Conservation (phyloP, 2,797 vertebrate species). For the Ceryle rudis region DNA sequence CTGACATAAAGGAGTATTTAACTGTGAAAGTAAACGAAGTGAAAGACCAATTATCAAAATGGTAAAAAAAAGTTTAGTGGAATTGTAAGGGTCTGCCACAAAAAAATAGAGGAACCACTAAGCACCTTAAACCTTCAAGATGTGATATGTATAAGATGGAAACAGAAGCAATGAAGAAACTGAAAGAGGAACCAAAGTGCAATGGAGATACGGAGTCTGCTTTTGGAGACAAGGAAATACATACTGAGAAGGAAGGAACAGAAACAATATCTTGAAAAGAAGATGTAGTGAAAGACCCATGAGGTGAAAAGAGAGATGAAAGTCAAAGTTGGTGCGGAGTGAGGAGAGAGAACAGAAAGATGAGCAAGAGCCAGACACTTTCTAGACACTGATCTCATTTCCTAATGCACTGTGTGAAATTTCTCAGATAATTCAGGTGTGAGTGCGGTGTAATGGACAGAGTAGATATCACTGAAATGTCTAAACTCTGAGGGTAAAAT, state of each 20-base stretch:
- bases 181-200: not conserved
- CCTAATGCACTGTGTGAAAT: not conserved
- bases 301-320: not conserved
- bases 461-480: not conserved
- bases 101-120: not conserved
- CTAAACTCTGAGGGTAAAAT: not conserved
- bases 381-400: not conserved
- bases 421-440: not conserved
- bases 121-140: not conserved
- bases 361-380: not conserved
- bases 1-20: not conserved
- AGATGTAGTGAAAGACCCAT: not conserved
- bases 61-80: not conserved
- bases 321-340: not conserved
- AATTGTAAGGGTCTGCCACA: not conserved
- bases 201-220: fast-evolving
- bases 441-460: not conserved
- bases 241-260: not conserved
- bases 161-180: not conserved
- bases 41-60: not conserved
- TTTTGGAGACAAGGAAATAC: not conserved
- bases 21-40: not conserved
- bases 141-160: not conserved
- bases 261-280: not conserved
- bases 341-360: not conserved